A percentile compares a stretch with the other conserved stretches of the same genome.
phyloP scores from a whole-genome alignment of 2,888 invertebrate genomes.

The Leptinotarsa tumamoca region DNA sequence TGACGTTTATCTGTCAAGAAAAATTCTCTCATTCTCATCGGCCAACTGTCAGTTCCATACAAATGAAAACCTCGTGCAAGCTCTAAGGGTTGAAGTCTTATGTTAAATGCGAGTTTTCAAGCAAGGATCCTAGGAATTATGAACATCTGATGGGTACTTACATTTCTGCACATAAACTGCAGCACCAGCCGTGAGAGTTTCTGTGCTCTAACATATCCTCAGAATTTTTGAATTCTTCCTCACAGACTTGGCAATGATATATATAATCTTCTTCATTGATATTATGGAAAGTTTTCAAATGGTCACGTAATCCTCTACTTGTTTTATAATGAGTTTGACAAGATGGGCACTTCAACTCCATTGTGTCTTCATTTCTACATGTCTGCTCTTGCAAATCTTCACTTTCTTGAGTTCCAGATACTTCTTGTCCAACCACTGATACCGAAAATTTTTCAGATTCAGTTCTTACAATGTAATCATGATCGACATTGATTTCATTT shows the following conservation, averaged over 20 bases:
- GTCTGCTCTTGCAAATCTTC: not conserved
- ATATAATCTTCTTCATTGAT: slow-evolving; percentile 20
- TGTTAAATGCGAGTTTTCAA: not conserved
- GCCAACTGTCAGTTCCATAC: no score
- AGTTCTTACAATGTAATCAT: not conserved
- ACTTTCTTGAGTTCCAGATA: not conserved
- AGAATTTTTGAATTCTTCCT: slow-evolving; percentile 23
- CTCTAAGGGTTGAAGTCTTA: not conserved
- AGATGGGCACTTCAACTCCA: slow-evolving; percentile 20
- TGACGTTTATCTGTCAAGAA: no score
- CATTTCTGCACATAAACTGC: slow-evolving; percentile 28
- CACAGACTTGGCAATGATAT: slow-evolving; percentile 23
- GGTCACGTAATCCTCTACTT: slow-evolving; percentile 21
- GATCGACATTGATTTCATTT: slow-evolving; percentile 1
- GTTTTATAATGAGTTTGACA: slow-evolving; percentile 28
- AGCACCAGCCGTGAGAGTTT: slow-evolving; percentile 19
- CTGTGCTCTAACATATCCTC: slow-evolving; percentile 28
- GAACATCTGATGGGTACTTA: slow-evolving; percentile 6
- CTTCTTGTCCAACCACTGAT: not conserved
- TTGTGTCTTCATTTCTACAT: not conserved
- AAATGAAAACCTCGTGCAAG: no score
- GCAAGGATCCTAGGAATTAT: not conserved
- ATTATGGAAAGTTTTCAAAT: slow-evolving; percentile 21
- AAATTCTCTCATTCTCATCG: no score
- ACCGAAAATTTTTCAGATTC: not conserved